Evolutionary conservation across 30 jellyfish, hydroid and myxozoan species (phyloP).

Genomic region (Kudoa iwatai): DNA sequence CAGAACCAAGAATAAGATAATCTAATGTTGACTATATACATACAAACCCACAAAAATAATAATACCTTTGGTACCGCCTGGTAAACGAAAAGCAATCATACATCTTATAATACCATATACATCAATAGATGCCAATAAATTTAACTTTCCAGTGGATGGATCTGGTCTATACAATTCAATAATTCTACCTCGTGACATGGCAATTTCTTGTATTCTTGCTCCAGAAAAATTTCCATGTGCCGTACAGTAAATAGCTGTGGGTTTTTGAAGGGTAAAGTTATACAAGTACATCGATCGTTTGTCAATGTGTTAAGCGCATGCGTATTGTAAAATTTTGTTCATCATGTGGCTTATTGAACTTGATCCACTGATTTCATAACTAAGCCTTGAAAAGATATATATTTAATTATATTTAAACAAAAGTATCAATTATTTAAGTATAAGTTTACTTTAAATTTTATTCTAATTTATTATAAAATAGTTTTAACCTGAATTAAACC

Average conservation of each 20-base stretch:
- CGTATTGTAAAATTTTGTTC: too few species aligned
- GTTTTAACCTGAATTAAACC: too few species aligned
- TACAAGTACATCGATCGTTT: conserved; percentile 57
- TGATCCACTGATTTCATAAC: too few species aligned
- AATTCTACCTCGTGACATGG: conserved; percentile 65
- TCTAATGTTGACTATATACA: conserved; percentile 2
- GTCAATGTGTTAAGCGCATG: too few species aligned
- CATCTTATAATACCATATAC: conserved; percentile 61
- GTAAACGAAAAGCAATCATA: conserved; percentile 48
- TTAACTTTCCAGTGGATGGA: conserved; percentile 67
- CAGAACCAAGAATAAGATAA: conserved; percentile 71
- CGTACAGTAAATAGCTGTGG: conserved; percentile 89
- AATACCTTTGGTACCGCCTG: conserved; percentile 96
- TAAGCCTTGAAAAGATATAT: too few species aligned
- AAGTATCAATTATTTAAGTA: too few species aligned
- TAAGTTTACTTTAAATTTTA: too few species aligned
- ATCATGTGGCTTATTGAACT: too few species aligned
- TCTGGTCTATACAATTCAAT: conserved; percentile 53
- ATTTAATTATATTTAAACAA: too few species aligned
- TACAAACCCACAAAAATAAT: too few species aligned
- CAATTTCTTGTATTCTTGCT: conserved; percentile 50
- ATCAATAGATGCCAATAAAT: conserved; percentile 38
- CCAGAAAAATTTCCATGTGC: conserved; percentile 94
- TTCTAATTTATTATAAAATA: too few species aligned
- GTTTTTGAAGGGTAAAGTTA: conserved; percentile 47